These are phyloP conservation scores for Tenthredo notha DNA, from an alignment of 2,888 invertebrate genomes.

Conservation along the genomic window DNA sequence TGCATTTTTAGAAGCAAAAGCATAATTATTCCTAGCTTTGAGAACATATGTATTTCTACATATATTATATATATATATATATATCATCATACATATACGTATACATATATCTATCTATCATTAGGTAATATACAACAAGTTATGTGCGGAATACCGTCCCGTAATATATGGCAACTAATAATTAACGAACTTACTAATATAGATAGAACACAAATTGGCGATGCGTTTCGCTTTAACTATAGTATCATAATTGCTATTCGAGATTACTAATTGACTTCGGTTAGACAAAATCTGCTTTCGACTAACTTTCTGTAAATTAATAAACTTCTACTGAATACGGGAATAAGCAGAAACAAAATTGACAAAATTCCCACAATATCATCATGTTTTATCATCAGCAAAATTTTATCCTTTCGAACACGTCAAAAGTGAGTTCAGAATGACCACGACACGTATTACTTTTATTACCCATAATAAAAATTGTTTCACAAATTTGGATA, in stretches of 20 bases:
- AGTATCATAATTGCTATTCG: not conserved
- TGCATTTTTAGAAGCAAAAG: constrained; percentile 20
- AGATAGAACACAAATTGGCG: not conserved
- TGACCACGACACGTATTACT: not conserved
- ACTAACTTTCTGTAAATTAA: not conserved
- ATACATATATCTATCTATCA: not conserved
- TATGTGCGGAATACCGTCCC: not conserved
- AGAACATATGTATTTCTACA: not conserved
- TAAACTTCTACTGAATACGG: not conserved
- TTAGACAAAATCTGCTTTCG: not conserved
- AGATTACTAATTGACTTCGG: not conserved
- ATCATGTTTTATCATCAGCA: not conserved
- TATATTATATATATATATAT: no score
- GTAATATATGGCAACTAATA: constrained; percentile 16
- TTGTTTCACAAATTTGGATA: no score
- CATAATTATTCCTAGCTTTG: constrained; percentile 6
- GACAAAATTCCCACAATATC: not conserved
- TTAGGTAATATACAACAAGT: not conserved
- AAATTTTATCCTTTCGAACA: constrained; percentile 8
- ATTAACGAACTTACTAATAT: not conserved
- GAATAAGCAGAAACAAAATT: not conserved
- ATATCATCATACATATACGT: not conserved
- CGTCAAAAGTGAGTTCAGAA: constrained; percentile 40
- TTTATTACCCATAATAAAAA: no score
- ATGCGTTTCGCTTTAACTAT: not conserved